phyloP scores from a whole-genome alignment of 1,140 invertebrate species.

The Drosophila lowei region DNA sequence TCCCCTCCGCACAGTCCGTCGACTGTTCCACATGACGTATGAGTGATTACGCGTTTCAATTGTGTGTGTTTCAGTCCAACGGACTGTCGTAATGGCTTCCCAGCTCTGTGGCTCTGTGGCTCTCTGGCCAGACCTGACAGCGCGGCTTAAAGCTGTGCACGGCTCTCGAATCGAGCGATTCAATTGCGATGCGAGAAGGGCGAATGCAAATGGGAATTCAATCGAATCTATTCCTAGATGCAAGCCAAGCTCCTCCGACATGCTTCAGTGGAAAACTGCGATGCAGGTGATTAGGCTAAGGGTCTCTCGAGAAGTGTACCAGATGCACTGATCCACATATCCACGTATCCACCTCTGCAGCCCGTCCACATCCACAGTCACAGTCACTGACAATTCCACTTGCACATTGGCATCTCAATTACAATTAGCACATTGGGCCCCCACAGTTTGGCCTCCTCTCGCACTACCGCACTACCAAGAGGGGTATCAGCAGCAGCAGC shows the following conservation, averaged over 20 bases:
- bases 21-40: constrained; percentile 41
- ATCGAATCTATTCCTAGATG: constrained; percentile 35
- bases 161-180: constrained; percentile 32
- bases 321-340: constrained; percentile 22
- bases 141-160: not conserved
- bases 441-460: constrained; percentile 43
- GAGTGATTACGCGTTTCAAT: constrained; percentile 56
- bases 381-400: constrained; percentile 18
- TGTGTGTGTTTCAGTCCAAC: not conserved
- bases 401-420: constrained; percentile 50
- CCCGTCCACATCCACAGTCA: constrained; percentile 11
- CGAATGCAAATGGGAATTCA: constrained; percentile 15
- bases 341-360: not conserved
- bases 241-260: constrained; percentile 47
- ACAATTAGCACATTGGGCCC: constrained; percentile 55
- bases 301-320: constrained; percentile 48
- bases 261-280: constrained; percentile 39
- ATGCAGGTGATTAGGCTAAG: constrained; percentile 56
- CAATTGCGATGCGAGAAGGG: constrained; percentile 1
- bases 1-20: constrained; percentile 24
- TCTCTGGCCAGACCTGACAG: constrained; percentile 6
- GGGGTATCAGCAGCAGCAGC: constrained; percentile 5
- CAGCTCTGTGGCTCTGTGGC: constrained; percentile 6
- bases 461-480: constrained; percentile 40
- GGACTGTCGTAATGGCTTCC: constrained; percentile 10